Evolutionary conservation across 2,888 invertebrate genomes (phyloP).

Genomic region (Troides oblongomaculatus): DNA sequence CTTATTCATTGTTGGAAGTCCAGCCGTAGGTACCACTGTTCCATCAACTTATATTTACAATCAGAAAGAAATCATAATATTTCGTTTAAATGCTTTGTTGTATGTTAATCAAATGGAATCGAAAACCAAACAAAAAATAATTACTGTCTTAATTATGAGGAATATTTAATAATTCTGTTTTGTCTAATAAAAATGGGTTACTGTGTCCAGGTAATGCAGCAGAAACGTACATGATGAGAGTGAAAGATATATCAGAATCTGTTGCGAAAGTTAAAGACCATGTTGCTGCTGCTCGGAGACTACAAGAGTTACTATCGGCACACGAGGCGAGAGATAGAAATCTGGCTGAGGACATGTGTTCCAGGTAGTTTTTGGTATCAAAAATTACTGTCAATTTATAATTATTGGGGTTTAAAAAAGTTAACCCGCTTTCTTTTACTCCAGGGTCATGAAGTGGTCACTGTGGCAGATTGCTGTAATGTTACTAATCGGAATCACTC

Average conservation of each 20-base stretch:
- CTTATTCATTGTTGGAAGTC: too few species aligned
- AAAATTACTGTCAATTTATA: neutral
- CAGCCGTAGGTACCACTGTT: too few species aligned
- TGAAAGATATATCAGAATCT: slow-evolving; percentile 83
- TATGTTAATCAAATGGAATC: too few species aligned
- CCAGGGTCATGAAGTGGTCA: slow-evolving; percentile 64
- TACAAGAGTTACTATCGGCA: slow-evolving; percentile 82
- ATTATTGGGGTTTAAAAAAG: neutral
- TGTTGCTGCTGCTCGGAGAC: slow-evolving; percentile 80
- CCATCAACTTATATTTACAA: too few species aligned
- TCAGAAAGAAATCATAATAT: too few species aligned
- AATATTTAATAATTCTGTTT: too few species aligned
- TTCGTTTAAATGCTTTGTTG: too few species aligned
- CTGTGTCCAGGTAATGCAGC: slow-evolving; percentile 52
- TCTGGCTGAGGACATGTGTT: slow-evolving; percentile 87
- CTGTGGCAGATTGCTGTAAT: slow-evolving; percentile 58
- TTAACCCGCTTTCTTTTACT: slow-evolving; percentile 23
- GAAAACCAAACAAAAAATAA: too few species aligned
- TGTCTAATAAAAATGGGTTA: too few species aligned
- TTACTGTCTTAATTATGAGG: too few species aligned
- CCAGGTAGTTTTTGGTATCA: slow-evolving; percentile 41
- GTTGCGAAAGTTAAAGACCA: slow-evolving; percentile 82
- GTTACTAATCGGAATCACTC: slow-evolving; percentile 58
- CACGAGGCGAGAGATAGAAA: slow-evolving; percentile 90
- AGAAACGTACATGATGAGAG: slow-evolving; percentile 65